Conservation (phyloP, 2,113 vertebrate species). For the Eidolon helvum region DNA sequence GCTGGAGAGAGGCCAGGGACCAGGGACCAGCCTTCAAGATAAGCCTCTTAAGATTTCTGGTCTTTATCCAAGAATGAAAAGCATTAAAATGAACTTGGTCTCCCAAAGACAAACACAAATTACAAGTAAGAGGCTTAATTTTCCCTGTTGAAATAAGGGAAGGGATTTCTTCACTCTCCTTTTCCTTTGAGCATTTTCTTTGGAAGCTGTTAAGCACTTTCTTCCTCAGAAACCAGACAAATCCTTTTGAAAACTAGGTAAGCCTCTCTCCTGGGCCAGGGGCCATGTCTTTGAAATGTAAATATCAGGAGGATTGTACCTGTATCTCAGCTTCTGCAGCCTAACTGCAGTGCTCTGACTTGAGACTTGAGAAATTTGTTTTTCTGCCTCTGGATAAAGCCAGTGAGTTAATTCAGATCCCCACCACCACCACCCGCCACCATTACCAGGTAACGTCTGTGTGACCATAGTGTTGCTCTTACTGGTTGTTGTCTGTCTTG, state of each 20-base stretch:
- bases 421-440: neutral
- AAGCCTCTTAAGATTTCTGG: neutral
- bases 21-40: neutral
- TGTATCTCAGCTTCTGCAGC: neutral
- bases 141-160: neutral
- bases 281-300: neutral
- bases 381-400: neutral
- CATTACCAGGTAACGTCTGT: neutral
- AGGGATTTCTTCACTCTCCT: neutral
- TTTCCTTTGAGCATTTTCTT: neutral
- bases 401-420: neutral
- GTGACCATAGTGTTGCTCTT: too few species aligned
- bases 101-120: neutral
- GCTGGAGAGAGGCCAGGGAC: neutral
- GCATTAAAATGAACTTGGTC: neutral
- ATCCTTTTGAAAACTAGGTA: neutral
- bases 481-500: neutral
- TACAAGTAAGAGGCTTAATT: neutral
- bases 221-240: neutral
- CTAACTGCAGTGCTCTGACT: neutral
- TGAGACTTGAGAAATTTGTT: neutral
- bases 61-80: neutral
- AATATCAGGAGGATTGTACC: neutral
- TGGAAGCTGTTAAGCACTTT: neutral
- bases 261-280: neutral